A percentile compares a stretch with the other conserved stretches of the same genome.
phyloP scores from a whole-genome alignment of 1,140 invertebrate genomes.

The Brachionus manjavacas region DNA sequence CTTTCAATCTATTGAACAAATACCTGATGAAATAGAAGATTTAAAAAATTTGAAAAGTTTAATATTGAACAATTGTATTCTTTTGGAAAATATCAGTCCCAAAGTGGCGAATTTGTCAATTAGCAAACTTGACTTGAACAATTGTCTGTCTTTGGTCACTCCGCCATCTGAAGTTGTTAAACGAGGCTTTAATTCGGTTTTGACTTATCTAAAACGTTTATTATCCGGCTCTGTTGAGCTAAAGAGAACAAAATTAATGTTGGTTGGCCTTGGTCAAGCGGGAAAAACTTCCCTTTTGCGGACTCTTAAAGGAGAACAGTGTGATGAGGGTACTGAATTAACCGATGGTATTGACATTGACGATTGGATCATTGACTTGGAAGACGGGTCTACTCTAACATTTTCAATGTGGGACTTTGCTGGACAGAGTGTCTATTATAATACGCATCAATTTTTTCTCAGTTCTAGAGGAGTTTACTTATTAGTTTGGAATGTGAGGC shows the following conservation, averaged over 20 bases:
- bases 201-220: slow-evolving; percentile 50
- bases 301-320: neutral
- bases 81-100: slow-evolving; percentile 44
- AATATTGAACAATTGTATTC: slow-evolving; percentile 27
- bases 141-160: slow-evolving; percentile 50
- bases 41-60: slow-evolving; percentile 34
- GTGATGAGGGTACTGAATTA: slow-evolving; percentile 45
- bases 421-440: slow-evolving; percentile 56
- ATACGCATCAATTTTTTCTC: slow-evolving; percentile 57
- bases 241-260: slow-evolving; percentile 55
- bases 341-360: slow-evolving; percentile 55
- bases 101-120: slow-evolving; percentile 47
- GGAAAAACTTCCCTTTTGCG: slow-evolving; percentile 54
- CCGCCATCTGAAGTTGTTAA: slow-evolving; percentile 52
- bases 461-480: slow-evolving; percentile 54
- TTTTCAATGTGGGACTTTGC: slow-evolving; percentile 56
- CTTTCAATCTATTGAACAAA: slow-evolving; percentile 46
- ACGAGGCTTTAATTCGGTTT: slow-evolving; percentile 49
- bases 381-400: neutral
- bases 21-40: slow-evolving; percentile 35
- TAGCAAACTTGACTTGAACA: slow-evolving; percentile 46
- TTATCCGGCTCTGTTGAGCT: slow-evolving; percentile 49
- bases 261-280: slow-evolving; percentile 55
- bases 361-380: slow-evolving; percentile 47
- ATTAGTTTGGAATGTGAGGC: slow-evolving; percentile 54